Conservation (phyloP, 2,113 vertebrate species). For the Bungarus multicinctus region DNA sequence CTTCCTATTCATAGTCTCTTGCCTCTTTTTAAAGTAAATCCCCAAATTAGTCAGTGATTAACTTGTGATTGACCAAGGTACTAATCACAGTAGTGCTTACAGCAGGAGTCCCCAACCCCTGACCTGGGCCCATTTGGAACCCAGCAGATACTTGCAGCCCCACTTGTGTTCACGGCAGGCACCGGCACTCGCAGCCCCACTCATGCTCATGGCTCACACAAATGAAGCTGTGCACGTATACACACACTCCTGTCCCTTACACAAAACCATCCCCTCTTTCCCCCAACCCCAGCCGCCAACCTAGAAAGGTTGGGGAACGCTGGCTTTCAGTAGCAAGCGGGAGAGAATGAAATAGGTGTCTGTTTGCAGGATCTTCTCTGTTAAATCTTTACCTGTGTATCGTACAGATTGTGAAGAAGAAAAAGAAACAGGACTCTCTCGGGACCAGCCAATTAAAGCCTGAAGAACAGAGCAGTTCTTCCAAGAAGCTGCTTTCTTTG, state of each 20-base stretch:
- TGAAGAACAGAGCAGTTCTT: background rate
- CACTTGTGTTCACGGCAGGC: no score
- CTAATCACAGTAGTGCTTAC: background rate
- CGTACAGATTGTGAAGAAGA: constrained; percentile 68
- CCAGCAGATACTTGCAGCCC: no score
- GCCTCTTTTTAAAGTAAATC: background rate
- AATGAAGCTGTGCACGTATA: no score
- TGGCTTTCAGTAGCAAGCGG: background rate
- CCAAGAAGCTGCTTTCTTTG: constrained; percentile 71
- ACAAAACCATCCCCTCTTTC: no score
- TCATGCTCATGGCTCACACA: no score
- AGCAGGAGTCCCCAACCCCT: no score
- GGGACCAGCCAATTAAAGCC: constrained; percentile 18
- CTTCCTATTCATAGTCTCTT: background rate
- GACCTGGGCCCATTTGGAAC: no score
- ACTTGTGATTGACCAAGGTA: background rate
- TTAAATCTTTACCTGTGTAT: background rate
- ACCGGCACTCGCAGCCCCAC: no score
- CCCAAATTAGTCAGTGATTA: background rate
- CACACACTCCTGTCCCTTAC: no score
- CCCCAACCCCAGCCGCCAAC: no score
- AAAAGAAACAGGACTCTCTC: constrained; percentile 41
- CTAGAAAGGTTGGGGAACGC: no score
- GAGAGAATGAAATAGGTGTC: background rate
- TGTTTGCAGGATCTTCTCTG: background rate